phyloP scores from a whole-genome alignment of 1,140 invertebrate species.

The Rhyzopertha dominica region DNA sequence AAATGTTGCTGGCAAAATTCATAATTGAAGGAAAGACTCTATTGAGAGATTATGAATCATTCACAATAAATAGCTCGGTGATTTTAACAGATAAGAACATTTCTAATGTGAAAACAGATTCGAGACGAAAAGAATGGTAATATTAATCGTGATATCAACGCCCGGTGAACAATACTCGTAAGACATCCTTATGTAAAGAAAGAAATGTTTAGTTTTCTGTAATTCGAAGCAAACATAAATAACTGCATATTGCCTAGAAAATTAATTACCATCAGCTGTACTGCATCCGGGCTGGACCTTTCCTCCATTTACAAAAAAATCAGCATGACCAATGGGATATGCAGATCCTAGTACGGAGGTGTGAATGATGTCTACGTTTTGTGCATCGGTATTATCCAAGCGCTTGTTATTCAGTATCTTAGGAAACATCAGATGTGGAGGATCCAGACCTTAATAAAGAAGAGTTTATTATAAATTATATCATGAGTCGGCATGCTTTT shows the following conservation, averaged over 20 bases:
- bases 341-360: neutral
- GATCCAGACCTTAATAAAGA: slow-evolving; percentile 7
- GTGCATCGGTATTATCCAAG: slow-evolving; percentile 1
- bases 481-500: neutral
- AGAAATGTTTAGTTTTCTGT: too few species aligned
- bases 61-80: too few species aligned
- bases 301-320: slow-evolving; percentile 8
- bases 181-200: too few species aligned
- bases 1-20: too few species aligned
- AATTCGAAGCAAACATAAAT: too few species aligned
- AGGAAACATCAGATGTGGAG: neutral
- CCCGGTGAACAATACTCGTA: too few species aligned
- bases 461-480: neutral
- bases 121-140: too few species aligned
- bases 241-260: neutral
- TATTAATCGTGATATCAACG: too few species aligned
- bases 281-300: slow-evolving; percentile 1
- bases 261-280: slow-evolving; percentile 2
- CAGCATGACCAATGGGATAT: neutral
- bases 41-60: too few species aligned
- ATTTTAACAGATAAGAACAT: too few species aligned
- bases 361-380: slow-evolving; percentile 10
- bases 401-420: neutral
- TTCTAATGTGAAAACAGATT: too few species aligned
- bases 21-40: too few species aligned